A percentile compares a stretch with the other conserved stretches of the same genome.
phyloP scores from a whole-genome alignment of 2,797 vertebrate species.

The Squalus acanthias region DNA sequence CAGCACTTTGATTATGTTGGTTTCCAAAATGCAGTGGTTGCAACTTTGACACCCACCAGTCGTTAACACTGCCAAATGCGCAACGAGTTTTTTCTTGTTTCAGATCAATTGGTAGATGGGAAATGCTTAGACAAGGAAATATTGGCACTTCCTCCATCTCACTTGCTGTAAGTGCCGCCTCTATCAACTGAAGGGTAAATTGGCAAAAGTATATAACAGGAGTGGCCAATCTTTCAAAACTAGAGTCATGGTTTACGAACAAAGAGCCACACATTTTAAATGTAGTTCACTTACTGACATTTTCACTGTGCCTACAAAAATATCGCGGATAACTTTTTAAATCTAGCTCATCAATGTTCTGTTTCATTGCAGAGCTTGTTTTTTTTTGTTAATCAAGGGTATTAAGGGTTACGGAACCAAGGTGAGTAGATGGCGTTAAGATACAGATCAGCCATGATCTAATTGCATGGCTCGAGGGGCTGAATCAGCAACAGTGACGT shows the following conservation, averaged over 20 bases:
- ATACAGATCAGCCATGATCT: neutral
- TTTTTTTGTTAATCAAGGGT: neutral
- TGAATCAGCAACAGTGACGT: too few relatives aligned
- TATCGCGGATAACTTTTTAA: neutral
- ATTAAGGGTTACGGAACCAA: neutral
- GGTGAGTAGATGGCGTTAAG: neutral
- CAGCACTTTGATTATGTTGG: neutral
- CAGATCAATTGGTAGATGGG: neutral
- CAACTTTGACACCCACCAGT: neutral
- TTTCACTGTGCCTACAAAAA: neutral
- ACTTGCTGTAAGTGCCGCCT: conserved; percentile 1
- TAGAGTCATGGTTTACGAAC: too few relatives aligned
- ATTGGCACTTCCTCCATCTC: neutral
- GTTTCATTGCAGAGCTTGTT: neutral
- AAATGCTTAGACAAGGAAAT: neutral
- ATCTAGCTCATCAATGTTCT: neutral
- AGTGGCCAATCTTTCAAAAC: neutral
- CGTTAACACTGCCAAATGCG: neutral
- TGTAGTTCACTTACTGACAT: neutral
- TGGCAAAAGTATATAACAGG: neutral
- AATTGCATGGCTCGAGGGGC: neutral
- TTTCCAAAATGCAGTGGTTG: neutral
- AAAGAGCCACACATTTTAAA: neutral
- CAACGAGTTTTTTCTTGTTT: neutral
- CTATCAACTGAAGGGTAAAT: conserved; percentile 14